A percentile compares a stretch with the other conserved stretches of the same genome.
Evolutionary conservation across 2,797 vertebrate genomes (phyloP).

Genomic region (Limosa lapponica): DNA sequence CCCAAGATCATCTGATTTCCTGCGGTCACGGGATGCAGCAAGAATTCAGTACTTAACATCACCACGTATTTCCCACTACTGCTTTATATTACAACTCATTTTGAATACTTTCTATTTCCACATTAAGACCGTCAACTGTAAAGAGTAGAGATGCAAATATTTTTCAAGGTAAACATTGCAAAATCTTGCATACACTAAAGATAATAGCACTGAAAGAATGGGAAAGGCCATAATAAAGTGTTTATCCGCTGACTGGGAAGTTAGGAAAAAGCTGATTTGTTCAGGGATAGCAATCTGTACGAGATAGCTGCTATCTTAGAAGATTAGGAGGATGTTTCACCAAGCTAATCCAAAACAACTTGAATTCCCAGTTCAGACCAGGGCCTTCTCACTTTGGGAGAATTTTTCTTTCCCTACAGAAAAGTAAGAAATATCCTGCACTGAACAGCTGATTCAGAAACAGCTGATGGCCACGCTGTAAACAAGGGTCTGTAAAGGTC

Average conservation of each 20-base stretch:
- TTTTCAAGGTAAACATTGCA: background rate
- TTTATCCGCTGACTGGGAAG: background rate
- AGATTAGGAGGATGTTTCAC: background rate
- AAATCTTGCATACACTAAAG: background rate
- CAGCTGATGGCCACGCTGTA: background rate
- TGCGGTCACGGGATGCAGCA: background rate
- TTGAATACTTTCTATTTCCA: background rate
- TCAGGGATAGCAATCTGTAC: background rate
- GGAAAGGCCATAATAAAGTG: rapidly evolving
- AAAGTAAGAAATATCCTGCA: background rate
- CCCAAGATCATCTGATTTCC: background rate
- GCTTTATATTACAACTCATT: background rate
- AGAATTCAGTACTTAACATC: background rate
- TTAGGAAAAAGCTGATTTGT: background rate
- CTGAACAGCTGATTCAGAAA: background rate
- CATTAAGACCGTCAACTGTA: background rate
- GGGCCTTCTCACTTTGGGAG: background rate
- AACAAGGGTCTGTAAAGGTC: background rate
- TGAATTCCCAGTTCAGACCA: background rate
- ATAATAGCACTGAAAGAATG: background rate
- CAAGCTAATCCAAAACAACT: background rate
- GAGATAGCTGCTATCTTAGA: background rate
- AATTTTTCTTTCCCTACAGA: background rate
- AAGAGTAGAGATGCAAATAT: rapidly evolving
- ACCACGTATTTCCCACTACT: background rate